Evolutionary conservation across 2,888 invertebrate genomes (phyloP), one percentile per base, ranked within the genome.

Genomic region (Mythimna lalbum): DNA sequence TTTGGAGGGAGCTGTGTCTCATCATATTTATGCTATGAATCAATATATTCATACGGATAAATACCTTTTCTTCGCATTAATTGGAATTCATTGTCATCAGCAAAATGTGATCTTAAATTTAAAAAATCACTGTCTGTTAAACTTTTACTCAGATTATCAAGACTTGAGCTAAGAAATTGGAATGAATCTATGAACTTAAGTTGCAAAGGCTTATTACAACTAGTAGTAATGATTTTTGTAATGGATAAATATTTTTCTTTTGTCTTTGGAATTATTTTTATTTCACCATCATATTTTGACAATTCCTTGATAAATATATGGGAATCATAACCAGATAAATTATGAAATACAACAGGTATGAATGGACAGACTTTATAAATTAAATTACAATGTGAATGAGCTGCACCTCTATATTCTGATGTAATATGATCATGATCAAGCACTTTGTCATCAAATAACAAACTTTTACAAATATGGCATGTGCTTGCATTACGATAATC

Each of bases 1-100:
- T 61, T 74, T 33, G 74, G 64, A 14, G 66, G 65, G 27, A 69
- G 62, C 21, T 62, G 50, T 23, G 50, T 62, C 6, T 62, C 49
- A 36, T 52, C 9, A 17, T 62, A 62, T 62, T 33, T 62, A 9
- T 17, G 33, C 33, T 36, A 52, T 50, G 50, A 21, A 62, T 23
- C 2, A 17, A 62, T 19, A 23, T 62, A 50, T 36, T 62, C 62
- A 50, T 62, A 62, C 17, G 62, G 62, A 36, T 62, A 61, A 2
- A 61, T 49, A n/a, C 31, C 47, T 61, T 61, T 61, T 23, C 6
- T 31, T 61, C 47, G 31, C 6, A 49, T 12, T 31, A 61, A 47
- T 2, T 47, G 2, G 7, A 49, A 50, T 62, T 62, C 4, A 12
- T 3, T 14, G 0, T 62, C 17, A 4, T 50, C 50, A 14, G 61